Base-by-base conservation (phyloP, 2,113 vertebrate species). In the Climacteris rufus region DNA sequence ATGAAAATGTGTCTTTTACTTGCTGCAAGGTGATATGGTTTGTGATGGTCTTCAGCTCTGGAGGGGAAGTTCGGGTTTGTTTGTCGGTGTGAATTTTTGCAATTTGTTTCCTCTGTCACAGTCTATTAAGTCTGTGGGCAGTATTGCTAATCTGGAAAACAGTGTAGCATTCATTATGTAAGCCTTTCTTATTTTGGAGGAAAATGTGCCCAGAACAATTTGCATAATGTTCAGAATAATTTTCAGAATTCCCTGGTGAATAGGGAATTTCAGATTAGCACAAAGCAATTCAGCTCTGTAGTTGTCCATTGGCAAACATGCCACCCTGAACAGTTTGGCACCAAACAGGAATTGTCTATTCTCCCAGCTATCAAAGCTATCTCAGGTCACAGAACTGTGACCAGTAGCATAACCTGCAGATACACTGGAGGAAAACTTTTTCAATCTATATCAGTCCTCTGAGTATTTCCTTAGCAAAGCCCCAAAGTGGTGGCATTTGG, bases 201-300 rank as follows among this genome's bases (percentile, higher is more conserved):
- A 95, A 92, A 96, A 94, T 89, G 86, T 95, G 90, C 90, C 96
- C 83, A 72, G 96, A 96, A 90, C 83, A 93, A 95, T 96, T 96
- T 96, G 80, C 92, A 94, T 94, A 95, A 92, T 33, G 88, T 92
- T 92, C 72, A 78, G 93, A 90, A 93, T 90, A 66, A 87, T 95
- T 90, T 95, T 90, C 86, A 92, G 94, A 94, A 89, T 95, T 81
- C 93, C 85, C 54, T 0, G 1, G 23, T 89, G 80, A 92, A 81
- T 31, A 56, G 52, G 80, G 72, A 76, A 52, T 94, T 93, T 95
- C 74, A 85, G 81, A 84, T 87, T 65, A 87, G 83, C 74, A 68
- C 77, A 54, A n/a, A 93, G 70, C 15, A 0, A 12, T 39, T 68
- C 74, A 47, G 69, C 50, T 40, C 65, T 65, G 77, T 64, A 12